These are phyloP conservation scores for Synergus japonicus DNA, from an alignment of 2,888 invertebrate genomes.

Conservation along the genomic window DNA sequence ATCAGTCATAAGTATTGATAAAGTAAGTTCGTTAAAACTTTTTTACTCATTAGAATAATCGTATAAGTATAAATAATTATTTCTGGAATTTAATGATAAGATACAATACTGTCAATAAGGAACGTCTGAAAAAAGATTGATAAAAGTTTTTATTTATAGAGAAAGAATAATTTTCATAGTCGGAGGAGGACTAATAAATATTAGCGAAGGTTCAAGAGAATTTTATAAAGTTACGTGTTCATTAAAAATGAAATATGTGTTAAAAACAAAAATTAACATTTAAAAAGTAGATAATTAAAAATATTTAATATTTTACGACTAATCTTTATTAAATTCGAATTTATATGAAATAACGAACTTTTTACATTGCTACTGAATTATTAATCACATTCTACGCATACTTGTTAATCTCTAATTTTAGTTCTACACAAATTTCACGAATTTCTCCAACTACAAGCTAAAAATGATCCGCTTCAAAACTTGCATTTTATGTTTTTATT, in stretches of 20 bases:
- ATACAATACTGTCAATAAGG: neutral
- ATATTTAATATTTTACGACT: neutral
- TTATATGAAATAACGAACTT: neutral
- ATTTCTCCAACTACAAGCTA: neutral
- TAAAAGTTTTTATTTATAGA: neutral
- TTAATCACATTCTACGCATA: slow-evolving; percentile 2
- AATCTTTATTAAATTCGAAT: neutral
- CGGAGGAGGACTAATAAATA: neutral
- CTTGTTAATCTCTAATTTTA: slow-evolving; percentile 20
- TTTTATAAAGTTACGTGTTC: neutral
- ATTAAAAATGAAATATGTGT: neutral
- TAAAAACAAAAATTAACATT: neutral
- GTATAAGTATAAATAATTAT: neutral
- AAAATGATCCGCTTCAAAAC: neutral
- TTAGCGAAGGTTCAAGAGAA: neutral
- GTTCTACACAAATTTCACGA: slow-evolving; percentile 1
- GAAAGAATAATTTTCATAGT: neutral
- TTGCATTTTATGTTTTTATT: neutral
- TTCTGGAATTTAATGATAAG: neutral
- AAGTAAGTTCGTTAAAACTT: no score
- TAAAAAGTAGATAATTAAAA: neutral
- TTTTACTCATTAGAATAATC: neutral
- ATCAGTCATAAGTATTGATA: no score
- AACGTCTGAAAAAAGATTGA: neutral
- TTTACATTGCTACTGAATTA: neutral